Percentiles rank a stretch among this genome's conserved stretches.
These are phyloP conservation scores for Toxotes lorentzi DNA, from an alignment of 2,797 vertebrate species.

Conservation along the genomic window DNA sequence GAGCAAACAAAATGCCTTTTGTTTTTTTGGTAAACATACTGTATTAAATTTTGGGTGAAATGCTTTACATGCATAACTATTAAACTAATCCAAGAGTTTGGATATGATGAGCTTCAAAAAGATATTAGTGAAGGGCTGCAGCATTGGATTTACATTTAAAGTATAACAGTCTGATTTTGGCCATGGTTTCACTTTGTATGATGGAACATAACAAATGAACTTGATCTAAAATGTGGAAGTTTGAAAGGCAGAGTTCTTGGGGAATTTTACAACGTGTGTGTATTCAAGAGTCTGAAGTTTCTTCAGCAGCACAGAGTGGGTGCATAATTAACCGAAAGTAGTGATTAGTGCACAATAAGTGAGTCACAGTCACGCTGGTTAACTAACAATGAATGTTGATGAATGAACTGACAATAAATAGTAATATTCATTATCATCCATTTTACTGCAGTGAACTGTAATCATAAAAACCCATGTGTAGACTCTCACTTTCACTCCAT, in stretches of 20 bases:
- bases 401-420: slow-evolving; percentile 20
- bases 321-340: neutral
- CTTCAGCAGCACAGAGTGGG: neutral
- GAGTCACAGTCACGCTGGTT: neutral
- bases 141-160: neutral
- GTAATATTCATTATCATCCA: neutral
- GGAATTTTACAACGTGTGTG: no score
- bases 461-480: slow-evolving; percentile 1
- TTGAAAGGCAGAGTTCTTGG: no score
- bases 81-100: neutral
- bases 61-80: neutral
- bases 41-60: neutral
- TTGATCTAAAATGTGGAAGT: neutral
- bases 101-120: neutral
- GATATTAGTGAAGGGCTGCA: neutral
- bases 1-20: neutral
- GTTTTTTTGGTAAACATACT: neutral
- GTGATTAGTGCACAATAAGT: neutral
- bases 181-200: neutral
- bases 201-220: neutral
- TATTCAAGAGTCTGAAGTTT: neutral
- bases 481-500: neutral
- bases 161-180: neutral
- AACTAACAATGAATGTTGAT: slow-evolving; percentile 14
- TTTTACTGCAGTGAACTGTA: neutral